Evolutionary conservation across 2,888 invertebrate species (phyloP), one percentile per base, ranked within the genome.

Genomic region (Charanyca ferruginea): DNA sequence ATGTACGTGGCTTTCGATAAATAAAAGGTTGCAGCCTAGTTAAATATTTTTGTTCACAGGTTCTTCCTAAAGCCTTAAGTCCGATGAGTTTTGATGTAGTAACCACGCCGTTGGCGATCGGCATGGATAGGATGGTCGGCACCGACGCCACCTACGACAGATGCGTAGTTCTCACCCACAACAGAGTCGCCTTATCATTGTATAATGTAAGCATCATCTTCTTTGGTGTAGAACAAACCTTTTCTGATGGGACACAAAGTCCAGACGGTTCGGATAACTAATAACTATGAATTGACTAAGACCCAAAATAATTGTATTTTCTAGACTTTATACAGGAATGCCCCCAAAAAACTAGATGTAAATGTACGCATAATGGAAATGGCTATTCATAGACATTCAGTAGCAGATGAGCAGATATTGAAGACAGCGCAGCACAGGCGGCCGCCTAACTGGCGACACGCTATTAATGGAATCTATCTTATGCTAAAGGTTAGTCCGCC

Each of bases 31-130:
- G 6, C 35, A n/a, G n/a, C n/a, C n/a, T n/a, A n/a, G n/a, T n/a
- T n/a, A n/a, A n/a, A n/a, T n/a, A 49, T 45, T 55, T 22, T 1
- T 52, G 11, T 52, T 60, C 45, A 2, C 81, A 97, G 94, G 97
- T 97, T 18, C 87, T 97, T 53, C 97, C 97, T 0, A 96, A 96
- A 42, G 96, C 97, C 0, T 52, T 96, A 6, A 95, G 97, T 4
- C 95, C 97, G 0, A 86, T 97, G 57, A 92, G 95, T 0, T 79
- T 92, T 5, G 96, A 96, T 69, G 70, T 95, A 23, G 85, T 93
- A 7, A 59, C 75, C 1, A 23, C n/a, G 1, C 87, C 90, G 1
- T 71, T 95, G 32, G 42, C 73, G 1, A 59, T 20, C 0, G 85
- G 89, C 5, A 85, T 93, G 73, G 79, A 86, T 20, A 9, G 22